Base-by-base conservation (phyloP, 2,888 invertebrate genomes). In the Lepeophtheirus nordmannii region DNA sequence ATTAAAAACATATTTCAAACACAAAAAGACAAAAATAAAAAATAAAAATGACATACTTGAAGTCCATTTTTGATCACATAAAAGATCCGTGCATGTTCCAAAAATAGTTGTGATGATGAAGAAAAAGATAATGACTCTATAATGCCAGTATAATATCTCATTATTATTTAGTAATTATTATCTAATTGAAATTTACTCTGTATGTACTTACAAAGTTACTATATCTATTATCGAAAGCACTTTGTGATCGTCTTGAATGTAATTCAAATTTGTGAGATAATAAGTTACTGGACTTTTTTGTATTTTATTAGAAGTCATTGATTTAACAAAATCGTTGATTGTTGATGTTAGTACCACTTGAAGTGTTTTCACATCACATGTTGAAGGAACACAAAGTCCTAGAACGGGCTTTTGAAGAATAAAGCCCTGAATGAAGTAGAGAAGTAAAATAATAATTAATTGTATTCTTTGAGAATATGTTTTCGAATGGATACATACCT, bases 331-430 rank as follows among this genome's bases (percentile, higher is more conserved):
- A 3, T 37, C 10, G 12, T 60, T 30, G 17, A 60, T 22, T 30
- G 39, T n/a, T 1, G 30, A 20, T 60, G 17, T 17, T 23, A 60
- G 22, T 14, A n/a, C 60, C 14, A 1, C 60, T 37, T 60, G 37
- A 14, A 60, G 37, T 10, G 30, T 38, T 23, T 22, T 17, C 1
- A 37, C 11, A 10, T 60, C 17, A 38, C 60, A 60, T 17, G 17
- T 38, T 30, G 60, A 60, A 10, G 60, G 60, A 10, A 60, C 37
- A 23, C 60, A 60, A 37, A 60, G 30, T 11, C 60, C 60, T 30
- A 60, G 17, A 37, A 38, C 53, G 8, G 53, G 53, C 53, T 46
- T 46, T 17, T 46, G 53, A 46, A 46, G 53, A 46, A 46, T 17
- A 46, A 46, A 46, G 5, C 53, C 53, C 53, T 46, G 8, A 46